Evolutionary conservation across 1,140 invertebrate genomes (phyloP).

Genomic region (Drosophila sp.): DNA sequence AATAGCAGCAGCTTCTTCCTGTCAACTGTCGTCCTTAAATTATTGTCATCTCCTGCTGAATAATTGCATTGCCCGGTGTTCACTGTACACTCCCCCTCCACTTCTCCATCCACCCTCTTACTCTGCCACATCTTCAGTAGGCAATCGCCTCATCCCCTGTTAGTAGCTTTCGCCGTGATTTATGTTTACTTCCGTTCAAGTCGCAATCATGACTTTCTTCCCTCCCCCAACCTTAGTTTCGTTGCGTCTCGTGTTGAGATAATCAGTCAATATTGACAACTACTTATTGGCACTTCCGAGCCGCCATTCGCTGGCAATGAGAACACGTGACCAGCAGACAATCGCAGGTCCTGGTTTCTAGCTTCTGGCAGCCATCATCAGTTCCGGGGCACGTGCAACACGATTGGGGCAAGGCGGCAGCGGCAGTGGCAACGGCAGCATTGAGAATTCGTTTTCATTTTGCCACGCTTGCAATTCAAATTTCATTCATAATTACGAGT

Average conservation of each 20-base stretch:
- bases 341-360: constrained; percentile 12
- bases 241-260: constrained; percentile 66
- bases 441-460: constrained; percentile 11
- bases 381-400: constrained; percentile 41
- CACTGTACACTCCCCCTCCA: background rate
- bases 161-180: constrained; percentile 55
- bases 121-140: too few relatives aligned
- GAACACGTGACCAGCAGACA: constrained; percentile 68
- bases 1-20: constrained; percentile 78
- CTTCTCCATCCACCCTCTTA: background rate
- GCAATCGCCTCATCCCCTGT: constrained; percentile 26
- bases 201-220: constrained; percentile 65
- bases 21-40: constrained; percentile 57
- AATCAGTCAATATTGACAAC: constrained; percentile 85
- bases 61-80: constrained; percentile 61
- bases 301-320: constrained; percentile 32
- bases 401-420: background rate
- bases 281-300: constrained; percentile 84
- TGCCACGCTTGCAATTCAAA: constrained; percentile 66
- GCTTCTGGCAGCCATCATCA: constrained; percentile 7
- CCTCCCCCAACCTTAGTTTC: constrained; percentile 8
- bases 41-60: constrained; percentile 66
- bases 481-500: constrained; percentile 73
- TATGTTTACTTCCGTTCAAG: constrained; percentile 74
- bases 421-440: background rate